A percentile compares a stretch with the other conserved stretches of the same genome.
Evolutionary conservation across 2,113 vertebrate species (phyloP).

Genomic region (Amblyornis subalaris): DNA sequence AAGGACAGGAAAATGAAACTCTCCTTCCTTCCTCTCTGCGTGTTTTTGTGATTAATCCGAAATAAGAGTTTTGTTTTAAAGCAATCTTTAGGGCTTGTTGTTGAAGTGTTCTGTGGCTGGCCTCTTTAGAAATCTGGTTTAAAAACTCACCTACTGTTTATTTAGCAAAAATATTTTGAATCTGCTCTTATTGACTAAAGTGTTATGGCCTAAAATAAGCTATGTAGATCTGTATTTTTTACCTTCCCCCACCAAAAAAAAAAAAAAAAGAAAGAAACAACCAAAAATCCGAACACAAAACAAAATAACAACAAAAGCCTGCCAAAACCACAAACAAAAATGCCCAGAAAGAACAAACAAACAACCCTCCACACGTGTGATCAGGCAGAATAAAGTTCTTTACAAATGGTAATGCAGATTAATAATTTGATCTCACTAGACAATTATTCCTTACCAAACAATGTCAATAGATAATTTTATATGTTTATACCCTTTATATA

Average conservation of each 20-base stretch:
- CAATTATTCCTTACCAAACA: not conserved
- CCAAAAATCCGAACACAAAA: not conserved
- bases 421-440: not conserved
- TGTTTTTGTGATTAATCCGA: not conserved
- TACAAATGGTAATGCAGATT: not conserved
- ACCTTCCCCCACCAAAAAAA: accelerated
- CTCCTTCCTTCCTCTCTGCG: not conserved
- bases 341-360: not conserved
- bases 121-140: not conserved
- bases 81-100: not conserved
- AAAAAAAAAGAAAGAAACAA: not conserved
- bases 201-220: not conserved
- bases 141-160: not conserved
- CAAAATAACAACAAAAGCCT: not conserved
- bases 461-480: not conserved
- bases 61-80: not conserved
- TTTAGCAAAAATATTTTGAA: not conserved
- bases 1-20: not conserved
- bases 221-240: not conserved
- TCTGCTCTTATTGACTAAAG: not conserved
- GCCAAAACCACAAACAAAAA: not conserved
- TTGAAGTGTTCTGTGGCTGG: not conserved
- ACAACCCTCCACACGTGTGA: not conserved
- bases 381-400: not conserved
- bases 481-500: not conserved